Evolutionary conservation across 2,797 vertebrate species (phyloP).

Genomic region (Acropternis orthonyx): DNA sequence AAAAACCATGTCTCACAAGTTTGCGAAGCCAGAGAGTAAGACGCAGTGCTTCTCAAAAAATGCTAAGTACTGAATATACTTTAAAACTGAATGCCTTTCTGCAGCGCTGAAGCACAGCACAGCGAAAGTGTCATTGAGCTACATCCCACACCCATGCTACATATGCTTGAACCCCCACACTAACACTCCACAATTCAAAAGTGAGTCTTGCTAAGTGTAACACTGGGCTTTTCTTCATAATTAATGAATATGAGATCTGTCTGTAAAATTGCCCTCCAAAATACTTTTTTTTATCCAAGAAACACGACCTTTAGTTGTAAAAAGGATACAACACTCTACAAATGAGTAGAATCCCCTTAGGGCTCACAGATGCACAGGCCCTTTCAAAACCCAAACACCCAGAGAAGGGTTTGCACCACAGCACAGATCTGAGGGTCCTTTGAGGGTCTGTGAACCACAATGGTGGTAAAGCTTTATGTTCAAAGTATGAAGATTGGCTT

Average conservation of each 20-base stretch:
- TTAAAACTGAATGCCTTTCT: background rate
- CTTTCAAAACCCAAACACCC: background rate
- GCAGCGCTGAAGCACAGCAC: background rate
- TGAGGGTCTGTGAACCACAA: background rate
- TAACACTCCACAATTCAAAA: background rate
- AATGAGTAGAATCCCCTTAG: background rate
- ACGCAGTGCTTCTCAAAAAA: background rate
- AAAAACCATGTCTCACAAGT: background rate
- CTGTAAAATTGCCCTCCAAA: background rate
- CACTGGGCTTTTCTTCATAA: background rate
- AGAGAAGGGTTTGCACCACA: background rate
- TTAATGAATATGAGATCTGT: background rate
- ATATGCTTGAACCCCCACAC: background rate
- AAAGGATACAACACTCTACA: background rate
- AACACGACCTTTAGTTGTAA: background rate
- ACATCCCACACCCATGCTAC: background rate
- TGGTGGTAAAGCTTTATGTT: background rate
- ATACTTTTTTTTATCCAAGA: background rate
- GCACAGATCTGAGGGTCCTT: background rate
- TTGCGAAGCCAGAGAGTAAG: background rate
- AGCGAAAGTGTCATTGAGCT: background rate
- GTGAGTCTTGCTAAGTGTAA: background rate
- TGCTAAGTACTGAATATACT: background rate
- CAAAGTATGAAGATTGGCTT: background rate
- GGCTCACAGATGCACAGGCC: background rate